phyloP scores from a whole-genome alignment of 2,113 vertebrate species.

The Clarias magur region DNA sequence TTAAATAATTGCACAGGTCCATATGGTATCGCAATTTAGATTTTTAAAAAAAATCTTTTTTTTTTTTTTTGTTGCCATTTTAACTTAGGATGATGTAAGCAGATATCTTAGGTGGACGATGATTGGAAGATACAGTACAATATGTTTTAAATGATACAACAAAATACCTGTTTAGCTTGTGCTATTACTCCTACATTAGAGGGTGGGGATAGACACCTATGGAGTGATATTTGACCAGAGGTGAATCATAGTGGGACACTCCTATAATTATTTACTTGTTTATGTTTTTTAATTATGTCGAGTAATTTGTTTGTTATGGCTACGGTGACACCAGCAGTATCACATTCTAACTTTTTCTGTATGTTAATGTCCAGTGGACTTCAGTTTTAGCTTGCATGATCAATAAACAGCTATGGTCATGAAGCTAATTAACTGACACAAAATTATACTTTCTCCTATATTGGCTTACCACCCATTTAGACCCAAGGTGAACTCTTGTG shows the following conservation, averaged over 20 bases:
- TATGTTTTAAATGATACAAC: not conserved
- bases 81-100: not conserved
- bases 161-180: not conserved
- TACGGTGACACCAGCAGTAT: not conserved
- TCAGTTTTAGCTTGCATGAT: not conserved
- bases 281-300: not conserved
- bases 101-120: not conserved
- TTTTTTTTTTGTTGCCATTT: not conserved
- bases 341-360: not conserved
- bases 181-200: not conserved
- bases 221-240: slow-evolving; percentile 16
- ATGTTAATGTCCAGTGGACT: not conserved
- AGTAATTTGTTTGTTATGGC: not conserved
- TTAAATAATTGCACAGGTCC: too few species aligned
- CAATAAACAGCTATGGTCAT: not conserved
- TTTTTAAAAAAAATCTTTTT: too few species aligned
- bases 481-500: not conserved
- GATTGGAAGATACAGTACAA: not conserved
- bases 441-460: not conserved
- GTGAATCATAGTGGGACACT: slow-evolving; percentile 9
- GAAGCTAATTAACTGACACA: not conserved
- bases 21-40: too few species aligned
- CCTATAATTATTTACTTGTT: slow-evolving; percentile 16
- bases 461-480: not conserved
- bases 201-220: not conserved